Evolutionary conservation across 2,113 vertebrate genomes (phyloP).

Genomic region (Macaca fascicularis): T2T-MFA8v1.1 NC_088386.1:108002001-108002500

Average conservation of each 20-base stretch:
- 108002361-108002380: neutral
- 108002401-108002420: neutral
- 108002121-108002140: neutral
- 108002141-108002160: neutral
- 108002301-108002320: neutral
- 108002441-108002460: neutral
- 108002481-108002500: neutral
- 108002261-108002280: neutral
- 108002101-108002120: neutral
- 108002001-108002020: neutral
- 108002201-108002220: neutral
- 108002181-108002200: neutral
- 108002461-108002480: neutral
- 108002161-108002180: neutral
- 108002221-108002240: neutral
- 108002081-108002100: neutral
- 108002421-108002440: no score
- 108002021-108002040: neutral
- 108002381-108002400: neutral
- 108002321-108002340: neutral
- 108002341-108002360: neutral
- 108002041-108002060: neutral
- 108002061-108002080: neutral
- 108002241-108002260: neutral
- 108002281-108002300: neutral